Evolutionary conservation across 2,113 vertebrate species (phyloP), one percentile per base, ranked within the genome.

Genomic region (Micromys minutus): DNA sequence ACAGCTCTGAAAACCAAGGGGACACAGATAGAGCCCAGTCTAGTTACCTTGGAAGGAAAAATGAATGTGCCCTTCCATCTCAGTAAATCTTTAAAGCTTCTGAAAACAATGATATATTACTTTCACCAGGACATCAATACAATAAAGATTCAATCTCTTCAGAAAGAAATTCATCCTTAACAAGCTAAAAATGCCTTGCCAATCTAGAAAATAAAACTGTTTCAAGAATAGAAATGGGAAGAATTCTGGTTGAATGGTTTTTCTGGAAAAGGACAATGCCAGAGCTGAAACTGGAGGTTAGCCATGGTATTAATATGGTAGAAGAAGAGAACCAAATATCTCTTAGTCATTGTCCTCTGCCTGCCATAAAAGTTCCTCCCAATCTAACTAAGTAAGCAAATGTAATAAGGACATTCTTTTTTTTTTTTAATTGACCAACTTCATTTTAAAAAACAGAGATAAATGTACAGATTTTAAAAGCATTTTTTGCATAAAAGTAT

Each of bases 141-240:
- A 42, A 65, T 65, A 85, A 45, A 34, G 15, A 31, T 72, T 61
- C 57, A 2, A 87, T 94, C 45, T 63, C n/a, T 92, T 26, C 63
- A 90, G 74, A 83, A 92, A 89, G 15, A 95, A 74, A 93, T 65
- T 31, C 15, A 94, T n/a, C 31, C 63, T 76, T 71, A 94, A 77
- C 76, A 45, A 77, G 21, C 74, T 87, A 10, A 72, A 89, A 90
- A 45, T 52, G 7, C 57, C 79, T 69, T 85, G 52, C 42, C 65
- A 86, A 69, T 9, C 24, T 39, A 91, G 65, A 89, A 85, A 90
- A 39, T 94, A 90, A 94, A 63, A 42, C 3, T 34, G 29, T 85
- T 85, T 45, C 39, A 90, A 76, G 21, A 34, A n/a, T 74, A 39
- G 26, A 84, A 55, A 12, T 26, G 26, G 12, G 8, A 83, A 89